Evolutionary conservation across 2,113 vertebrate species (phyloP).

Genomic region (Dromaius novaehollandiae): DNA sequence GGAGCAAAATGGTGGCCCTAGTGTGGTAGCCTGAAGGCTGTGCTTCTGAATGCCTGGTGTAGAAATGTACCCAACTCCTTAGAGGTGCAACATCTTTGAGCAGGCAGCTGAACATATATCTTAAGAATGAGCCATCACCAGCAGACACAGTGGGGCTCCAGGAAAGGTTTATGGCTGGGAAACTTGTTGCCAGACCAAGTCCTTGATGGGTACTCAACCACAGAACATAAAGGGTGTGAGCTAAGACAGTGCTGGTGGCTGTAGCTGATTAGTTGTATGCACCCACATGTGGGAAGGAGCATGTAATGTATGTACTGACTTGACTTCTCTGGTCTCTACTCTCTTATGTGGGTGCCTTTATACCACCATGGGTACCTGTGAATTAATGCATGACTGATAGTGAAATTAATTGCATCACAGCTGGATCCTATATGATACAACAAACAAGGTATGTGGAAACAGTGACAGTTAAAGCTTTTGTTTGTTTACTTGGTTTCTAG

Average conservation of each 20-base stretch:
- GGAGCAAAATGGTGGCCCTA: neutral
- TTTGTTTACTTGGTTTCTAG: neutral
- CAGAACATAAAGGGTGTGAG: neutral
- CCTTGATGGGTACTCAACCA: no score
- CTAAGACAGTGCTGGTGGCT: neutral
- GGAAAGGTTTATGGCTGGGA: neutral
- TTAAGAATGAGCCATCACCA: neutral
- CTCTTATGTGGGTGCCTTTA: neutral
- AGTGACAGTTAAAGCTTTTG: neutral
- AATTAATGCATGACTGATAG: neutral
- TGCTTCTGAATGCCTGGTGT: neutral
- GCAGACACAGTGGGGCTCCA: no score
- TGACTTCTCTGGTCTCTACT: neutral
- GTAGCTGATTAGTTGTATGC: neutral
- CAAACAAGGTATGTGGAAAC: neutral
- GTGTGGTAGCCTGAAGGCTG: neutral
- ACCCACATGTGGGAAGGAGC: neutral
- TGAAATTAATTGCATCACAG: neutral
- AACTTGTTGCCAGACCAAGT: neutral
- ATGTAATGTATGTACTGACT: neutral
- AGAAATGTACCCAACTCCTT: fast-evolving
- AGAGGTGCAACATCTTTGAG: neutral
- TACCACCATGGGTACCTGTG: neutral
- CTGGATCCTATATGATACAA: neutral
- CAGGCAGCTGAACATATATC: fast-evolving